Conservation (phyloP, 2,888 invertebrate species). For the Xylota sylvarum region DNA sequence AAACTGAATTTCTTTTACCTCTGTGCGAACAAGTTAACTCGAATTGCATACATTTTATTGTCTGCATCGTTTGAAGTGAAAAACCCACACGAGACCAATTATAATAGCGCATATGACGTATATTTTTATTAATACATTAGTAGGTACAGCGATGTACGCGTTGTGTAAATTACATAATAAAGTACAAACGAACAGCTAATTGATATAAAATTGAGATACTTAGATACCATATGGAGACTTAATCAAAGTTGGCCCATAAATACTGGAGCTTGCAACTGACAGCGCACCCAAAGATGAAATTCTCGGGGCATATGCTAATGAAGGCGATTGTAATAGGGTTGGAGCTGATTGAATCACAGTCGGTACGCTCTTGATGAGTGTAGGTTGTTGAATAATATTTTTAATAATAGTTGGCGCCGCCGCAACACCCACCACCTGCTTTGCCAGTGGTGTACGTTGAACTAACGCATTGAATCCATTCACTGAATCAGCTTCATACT, state of each 20-base stretch:
- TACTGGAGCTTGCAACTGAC: neutral
- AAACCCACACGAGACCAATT: too few species aligned
- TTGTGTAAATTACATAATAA: neutral
- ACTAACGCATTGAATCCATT: slow-evolving; percentile 85
- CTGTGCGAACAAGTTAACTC: too few species aligned
- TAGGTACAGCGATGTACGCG: neutral
- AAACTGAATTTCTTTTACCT: too few species aligned
- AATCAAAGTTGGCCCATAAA: neutral
- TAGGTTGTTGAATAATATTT: slow-evolving; percentile 32
- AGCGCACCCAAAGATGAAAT: neutral
- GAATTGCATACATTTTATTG: too few species aligned
- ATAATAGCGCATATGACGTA: neutral
- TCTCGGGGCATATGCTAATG: neutral
- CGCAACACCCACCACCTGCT: slow-evolving; percentile 39
- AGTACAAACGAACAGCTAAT: neutral
- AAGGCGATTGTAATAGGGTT: slow-evolving; percentile 8
- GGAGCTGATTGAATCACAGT: slow-evolving; percentile 24
- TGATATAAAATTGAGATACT: neutral
- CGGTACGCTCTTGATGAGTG: slow-evolving; percentile 24
- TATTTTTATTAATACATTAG: neutral
- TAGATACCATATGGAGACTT: slow-evolving; percentile 8
- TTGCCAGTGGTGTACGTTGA: slow-evolving; percentile 81
- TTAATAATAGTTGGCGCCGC: slow-evolving; percentile 40
- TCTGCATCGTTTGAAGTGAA: too few species aligned
- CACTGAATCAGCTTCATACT: slow-evolving; percentile 84